phyloP scores from a whole-genome alignment of 2,888 invertebrate species.

The Bursaphelenchus okinawaensis region DNA sequence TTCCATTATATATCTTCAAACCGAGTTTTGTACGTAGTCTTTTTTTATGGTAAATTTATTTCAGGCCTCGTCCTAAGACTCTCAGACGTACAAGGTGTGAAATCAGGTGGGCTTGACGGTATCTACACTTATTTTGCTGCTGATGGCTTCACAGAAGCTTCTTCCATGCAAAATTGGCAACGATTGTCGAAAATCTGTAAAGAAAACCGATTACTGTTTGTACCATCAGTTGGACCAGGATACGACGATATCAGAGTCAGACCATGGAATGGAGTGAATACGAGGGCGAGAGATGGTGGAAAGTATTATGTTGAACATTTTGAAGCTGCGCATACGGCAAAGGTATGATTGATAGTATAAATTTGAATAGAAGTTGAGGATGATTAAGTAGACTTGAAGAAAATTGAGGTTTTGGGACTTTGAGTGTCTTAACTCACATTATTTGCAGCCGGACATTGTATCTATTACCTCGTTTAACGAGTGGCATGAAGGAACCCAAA shows the following conservation, averaged over 20 bases:
- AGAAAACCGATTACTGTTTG: conserved; percentile 66
- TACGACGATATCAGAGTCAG: conserved; percentile 68
- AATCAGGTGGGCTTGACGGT: conserved; percentile 62
- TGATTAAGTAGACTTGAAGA: background rate
- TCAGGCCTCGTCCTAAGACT: conserved; percentile 65
- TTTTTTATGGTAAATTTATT: background rate
- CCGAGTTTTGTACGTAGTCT: too few species aligned
- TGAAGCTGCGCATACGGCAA: conserved; percentile 29
- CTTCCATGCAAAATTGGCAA: conserved; percentile 60
- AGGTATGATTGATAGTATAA: conserved; percentile 10
- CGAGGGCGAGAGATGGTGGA: conserved; percentile 64
- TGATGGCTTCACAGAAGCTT: conserved; percentile 67
- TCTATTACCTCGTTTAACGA: conserved; percentile 72
- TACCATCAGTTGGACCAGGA: conserved; percentile 69
- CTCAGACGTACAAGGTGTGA: conserved; percentile 60
- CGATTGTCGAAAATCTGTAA: conserved; percentile 24
- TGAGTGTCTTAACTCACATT: background rate
- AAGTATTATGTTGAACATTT: conserved; percentile 65
- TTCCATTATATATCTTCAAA: too few species aligned
- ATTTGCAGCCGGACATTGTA: conserved; percentile 59
- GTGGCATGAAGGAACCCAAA: conserved; percentile 73
- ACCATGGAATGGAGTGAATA: conserved; percentile 65
- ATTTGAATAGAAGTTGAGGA: background rate
- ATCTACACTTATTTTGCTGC: conserved; percentile 69
- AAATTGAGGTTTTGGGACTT: background rate